These are phyloP conservation scores for Columbina picui DNA, from an alignment of 2,113 vertebrate species.

Conservation along the genomic window DNA sequence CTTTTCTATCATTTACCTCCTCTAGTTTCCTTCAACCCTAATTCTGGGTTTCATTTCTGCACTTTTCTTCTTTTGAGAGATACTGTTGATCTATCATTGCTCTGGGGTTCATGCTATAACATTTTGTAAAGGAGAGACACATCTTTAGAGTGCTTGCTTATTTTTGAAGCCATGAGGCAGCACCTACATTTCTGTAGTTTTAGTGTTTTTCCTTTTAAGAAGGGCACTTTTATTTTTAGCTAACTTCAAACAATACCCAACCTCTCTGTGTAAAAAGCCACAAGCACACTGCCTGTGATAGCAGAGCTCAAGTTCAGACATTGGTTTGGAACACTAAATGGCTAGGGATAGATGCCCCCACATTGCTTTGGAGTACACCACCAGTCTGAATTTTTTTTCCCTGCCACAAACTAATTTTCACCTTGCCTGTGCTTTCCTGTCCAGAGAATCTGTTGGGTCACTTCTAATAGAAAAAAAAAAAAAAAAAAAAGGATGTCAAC, in stretches of 20 bases:
- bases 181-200: background rate
- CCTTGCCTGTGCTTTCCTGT: background rate
- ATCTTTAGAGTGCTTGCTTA: background rate
- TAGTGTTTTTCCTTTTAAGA: background rate
- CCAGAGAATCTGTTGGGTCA: background rate
- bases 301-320: background rate
- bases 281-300: background rate
- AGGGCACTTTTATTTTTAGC: background rate
- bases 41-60: background rate
- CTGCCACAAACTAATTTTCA: background rate
- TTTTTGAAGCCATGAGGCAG: background rate
- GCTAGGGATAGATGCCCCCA: fast-evolving
- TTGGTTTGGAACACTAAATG: background rate
- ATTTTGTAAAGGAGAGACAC: background rate
- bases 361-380: background rate
- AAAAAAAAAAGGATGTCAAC: background rate
- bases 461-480: background rate
- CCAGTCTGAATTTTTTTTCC: background rate
- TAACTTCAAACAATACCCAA: background rate
- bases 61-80: background rate
- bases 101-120: background rate
- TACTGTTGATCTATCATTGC: background rate
- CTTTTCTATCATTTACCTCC: background rate
- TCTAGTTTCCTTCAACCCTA: background rate
- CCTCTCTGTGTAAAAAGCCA: background rate